These are phyloP conservation scores for Sterrhoptilus dennistouni DNA, from an alignment of 2,113 vertebrate genomes.

Conservation along the genomic window DNA sequence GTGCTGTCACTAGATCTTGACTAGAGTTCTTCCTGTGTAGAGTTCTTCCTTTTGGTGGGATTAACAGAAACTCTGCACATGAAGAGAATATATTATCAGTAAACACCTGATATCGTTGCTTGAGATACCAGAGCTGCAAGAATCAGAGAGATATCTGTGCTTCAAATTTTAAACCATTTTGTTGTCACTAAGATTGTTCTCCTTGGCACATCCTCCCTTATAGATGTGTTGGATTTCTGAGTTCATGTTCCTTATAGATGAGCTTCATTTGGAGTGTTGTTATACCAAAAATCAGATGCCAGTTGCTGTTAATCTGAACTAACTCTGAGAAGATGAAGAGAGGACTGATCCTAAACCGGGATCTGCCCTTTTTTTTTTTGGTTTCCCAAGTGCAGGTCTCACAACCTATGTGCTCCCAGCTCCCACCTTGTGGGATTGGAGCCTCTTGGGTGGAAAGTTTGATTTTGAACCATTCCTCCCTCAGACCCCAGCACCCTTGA, in stretches of 20 bases:
- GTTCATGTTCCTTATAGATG: background rate
- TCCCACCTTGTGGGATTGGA: background rate
- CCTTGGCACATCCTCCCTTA: background rate
- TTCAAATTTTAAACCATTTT: background rate
- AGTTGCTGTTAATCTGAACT: background rate
- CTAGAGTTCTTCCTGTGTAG: background rate
- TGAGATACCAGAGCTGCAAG: background rate
- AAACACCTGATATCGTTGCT: background rate
- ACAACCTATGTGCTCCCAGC: background rate
- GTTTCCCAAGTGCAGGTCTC: background rate
- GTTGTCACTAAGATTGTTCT: background rate
- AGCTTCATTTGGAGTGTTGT: background rate
- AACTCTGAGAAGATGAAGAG: background rate
- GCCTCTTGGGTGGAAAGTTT: background rate
- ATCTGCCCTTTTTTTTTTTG: background rate
- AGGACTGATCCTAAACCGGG: background rate
- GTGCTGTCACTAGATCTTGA: background rate
- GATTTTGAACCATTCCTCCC: background rate
- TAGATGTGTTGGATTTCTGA: background rate
- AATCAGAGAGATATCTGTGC: background rate
- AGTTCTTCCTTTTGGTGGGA: background rate
- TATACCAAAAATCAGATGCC: background rate
- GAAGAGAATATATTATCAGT: background rate
- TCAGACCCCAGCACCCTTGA: slow-evolving; percentile 81
- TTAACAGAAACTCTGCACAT: background rate